Evolutionary conservation across 1,140 invertebrate genomes (phyloP).

Genomic region (Caerostris extrusa): DNA sequence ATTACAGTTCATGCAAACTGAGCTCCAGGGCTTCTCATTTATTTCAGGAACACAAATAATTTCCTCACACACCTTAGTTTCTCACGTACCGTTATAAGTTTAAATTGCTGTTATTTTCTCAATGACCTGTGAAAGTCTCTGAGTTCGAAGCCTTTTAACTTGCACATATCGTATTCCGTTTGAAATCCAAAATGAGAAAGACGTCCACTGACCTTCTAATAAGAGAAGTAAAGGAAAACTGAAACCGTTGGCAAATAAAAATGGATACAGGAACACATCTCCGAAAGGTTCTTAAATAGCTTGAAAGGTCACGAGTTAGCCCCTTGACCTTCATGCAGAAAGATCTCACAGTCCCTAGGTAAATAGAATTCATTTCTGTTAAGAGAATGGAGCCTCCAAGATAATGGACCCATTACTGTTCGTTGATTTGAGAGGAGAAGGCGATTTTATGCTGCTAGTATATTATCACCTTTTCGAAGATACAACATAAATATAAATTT

Average conservation of each 20-base stretch:
- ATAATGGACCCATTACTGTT: slow-evolving; percentile 27
- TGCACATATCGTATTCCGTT: background rate
- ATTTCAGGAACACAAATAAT: background rate
- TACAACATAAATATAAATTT: background rate
- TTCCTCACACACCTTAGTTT: background rate
- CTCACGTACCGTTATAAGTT: slow-evolving; percentile 9
- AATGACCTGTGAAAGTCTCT: slow-evolving; percentile 18
- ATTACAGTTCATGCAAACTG: background rate
- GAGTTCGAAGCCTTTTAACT: background rate
- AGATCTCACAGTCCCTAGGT: slow-evolving; percentile 24
- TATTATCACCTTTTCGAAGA: background rate
- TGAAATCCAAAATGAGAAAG: background rate
- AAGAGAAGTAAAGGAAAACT: slow-evolving; percentile 4
- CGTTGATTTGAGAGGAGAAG: background rate
- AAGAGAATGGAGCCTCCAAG: background rate
- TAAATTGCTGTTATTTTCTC: slow-evolving; percentile 22
- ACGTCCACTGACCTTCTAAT: slow-evolving; percentile 41
- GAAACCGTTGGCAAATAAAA: slow-evolving; percentile 44
- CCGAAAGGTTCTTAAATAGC: slow-evolving; percentile 34
- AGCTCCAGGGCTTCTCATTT: background rate
- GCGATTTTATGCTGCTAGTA: slow-evolving; percentile 13
- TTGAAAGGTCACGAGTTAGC: slow-evolving; percentile 17
- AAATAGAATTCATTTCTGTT: slow-evolving; percentile 36
- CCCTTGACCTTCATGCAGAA: slow-evolving; percentile 43
- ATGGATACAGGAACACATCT: slow-evolving; percentile 21